phyloP scores from a whole-genome alignment of 2,113 vertebrate genomes.

The Tretioscincus oriximinensis region DNA sequence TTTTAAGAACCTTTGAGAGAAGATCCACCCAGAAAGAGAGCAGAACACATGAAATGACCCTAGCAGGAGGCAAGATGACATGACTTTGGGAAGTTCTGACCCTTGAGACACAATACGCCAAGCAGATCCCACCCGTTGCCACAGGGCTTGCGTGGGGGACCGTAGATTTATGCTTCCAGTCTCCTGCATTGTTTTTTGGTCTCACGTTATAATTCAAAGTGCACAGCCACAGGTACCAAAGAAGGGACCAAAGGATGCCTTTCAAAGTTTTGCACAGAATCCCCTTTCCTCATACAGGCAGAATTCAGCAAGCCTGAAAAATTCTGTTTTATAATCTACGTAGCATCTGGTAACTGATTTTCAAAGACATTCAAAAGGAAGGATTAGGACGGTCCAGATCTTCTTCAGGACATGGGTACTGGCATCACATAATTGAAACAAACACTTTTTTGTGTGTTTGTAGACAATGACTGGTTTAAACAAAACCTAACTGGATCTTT shows the following conservation, averaged over 20 bases:
- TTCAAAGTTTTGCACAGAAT: not conserved
- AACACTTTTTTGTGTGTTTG: conserved; percentile 25
- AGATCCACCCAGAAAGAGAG: not conserved
- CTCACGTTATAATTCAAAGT: not conserved
- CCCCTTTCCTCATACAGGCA: conserved; percentile 23
- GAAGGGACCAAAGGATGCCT: conserved; percentile 25
- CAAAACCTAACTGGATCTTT: conserved; percentile 32
- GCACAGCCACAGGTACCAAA: not conserved
- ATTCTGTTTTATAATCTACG: conserved; percentile 36
- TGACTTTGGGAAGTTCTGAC: not conserved
- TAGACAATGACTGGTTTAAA: conserved; percentile 17
- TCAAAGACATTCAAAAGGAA: conserved; percentile 32
- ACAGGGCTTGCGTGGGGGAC: not conserved
- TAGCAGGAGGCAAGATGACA: not conserved
- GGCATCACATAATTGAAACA: conserved; percentile 32
- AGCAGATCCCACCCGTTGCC: not conserved
- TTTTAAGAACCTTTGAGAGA: not conserved
- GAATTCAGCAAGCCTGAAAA: conserved; percentile 35
- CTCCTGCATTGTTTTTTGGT: not conserved
- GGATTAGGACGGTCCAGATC: conserved; percentile 29
- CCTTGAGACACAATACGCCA: not conserved
- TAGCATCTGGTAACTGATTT: conserved; percentile 40
- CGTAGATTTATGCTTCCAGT: not conserved
- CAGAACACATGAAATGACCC: not conserved
- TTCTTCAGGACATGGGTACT: conserved; percentile 28